phyloP scores from a whole-genome alignment of 2,888 invertebrate species.

The Chymomyza fuscimana region DNA sequence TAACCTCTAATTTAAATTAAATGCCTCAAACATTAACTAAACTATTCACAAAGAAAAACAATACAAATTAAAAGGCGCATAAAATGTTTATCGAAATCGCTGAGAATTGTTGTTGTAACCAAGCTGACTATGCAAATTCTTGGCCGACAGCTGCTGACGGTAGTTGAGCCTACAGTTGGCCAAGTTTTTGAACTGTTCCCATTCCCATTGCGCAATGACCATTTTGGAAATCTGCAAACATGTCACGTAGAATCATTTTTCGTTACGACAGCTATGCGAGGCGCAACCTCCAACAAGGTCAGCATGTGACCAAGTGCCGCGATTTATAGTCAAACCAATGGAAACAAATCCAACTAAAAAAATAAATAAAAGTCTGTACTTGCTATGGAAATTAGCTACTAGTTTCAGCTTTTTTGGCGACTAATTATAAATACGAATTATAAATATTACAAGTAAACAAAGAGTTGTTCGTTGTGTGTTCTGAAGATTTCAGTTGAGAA shows the following conservation, averaged over 20 bases:
- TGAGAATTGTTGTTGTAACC: neutral
- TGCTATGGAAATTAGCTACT: neutral
- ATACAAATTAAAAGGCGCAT: neutral
- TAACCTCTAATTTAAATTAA: neutral
- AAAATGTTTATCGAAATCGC: neutral
- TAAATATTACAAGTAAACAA: neutral
- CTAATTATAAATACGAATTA: too few species aligned
- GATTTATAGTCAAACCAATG: neutral
- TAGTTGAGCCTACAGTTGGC: neutral
- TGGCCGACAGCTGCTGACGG: too few species aligned
- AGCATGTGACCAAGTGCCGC: slow-evolving; percentile 7
- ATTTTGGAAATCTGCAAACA: slow-evolving; percentile 42
- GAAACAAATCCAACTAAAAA: neutral
- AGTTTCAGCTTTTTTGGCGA: neutral
- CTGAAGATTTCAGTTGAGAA: neutral
- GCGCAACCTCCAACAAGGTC: slow-evolving; percentile 69
- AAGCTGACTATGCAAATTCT: neutral
- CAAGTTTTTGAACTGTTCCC: neutral
- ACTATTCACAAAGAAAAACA: neutral
- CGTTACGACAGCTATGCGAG: slow-evolving; percentile 43
- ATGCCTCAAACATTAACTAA: neutral
- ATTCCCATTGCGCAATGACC: neutral
- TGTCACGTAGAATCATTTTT: slow-evolving; percentile 66
- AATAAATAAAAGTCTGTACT: neutral
- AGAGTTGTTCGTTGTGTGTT: neutral